These are phyloP conservation scores for Nomada ferruginata DNA, from an alignment of 2,888 invertebrate species.

Conservation along the genomic window DNA sequence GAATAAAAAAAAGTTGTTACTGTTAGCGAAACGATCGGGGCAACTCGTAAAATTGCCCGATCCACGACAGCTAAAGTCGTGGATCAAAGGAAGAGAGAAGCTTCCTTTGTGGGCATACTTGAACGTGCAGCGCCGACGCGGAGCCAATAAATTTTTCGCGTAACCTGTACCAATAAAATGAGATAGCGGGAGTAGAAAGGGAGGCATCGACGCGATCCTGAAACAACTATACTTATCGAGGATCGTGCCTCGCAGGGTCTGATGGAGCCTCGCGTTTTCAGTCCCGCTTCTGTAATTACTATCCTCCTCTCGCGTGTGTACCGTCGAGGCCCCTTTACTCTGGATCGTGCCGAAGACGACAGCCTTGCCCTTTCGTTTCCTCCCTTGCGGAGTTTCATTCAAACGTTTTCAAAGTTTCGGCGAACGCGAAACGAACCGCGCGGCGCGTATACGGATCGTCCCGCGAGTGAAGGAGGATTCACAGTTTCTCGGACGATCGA, in stretches of 20 bases:
- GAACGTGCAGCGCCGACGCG: slow-evolving; percentile 51
- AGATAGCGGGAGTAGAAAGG: slow-evolving; percentile 80
- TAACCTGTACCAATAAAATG: slow-evolving; percentile 82
- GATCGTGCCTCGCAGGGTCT: slow-evolving; percentile 83
- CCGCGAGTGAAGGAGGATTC: background rate
- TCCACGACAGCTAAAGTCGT: slow-evolving; percentile 30
- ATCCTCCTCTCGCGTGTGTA: slow-evolving; percentile 76
- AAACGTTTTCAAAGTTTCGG: slow-evolving; percentile 18
- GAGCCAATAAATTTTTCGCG: slow-evolving; percentile 79
- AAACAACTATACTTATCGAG: slow-evolving; percentile 84
- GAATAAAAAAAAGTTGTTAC: background rate
- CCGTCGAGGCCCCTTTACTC: slow-evolving; percentile 66
- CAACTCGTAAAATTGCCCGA: slow-evolving; percentile 44
- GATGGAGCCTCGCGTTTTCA: slow-evolving; percentile 76
- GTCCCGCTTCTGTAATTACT: slow-evolving; percentile 83
- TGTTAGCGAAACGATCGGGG: slow-evolving; percentile 29
- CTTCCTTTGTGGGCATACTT: slow-evolving; percentile 49
- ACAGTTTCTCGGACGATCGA: background rate
- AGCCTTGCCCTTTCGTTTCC: slow-evolving; percentile 31
- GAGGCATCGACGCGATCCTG: slow-evolving; percentile 81
- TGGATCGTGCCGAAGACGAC: slow-evolving; percentile 64
- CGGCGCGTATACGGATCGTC: background rate
- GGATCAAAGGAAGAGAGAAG: no score
- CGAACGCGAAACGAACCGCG: background rate
- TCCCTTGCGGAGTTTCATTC: background rate